Base-by-base conservation (phyloP, 2,888 invertebrate species). In the Melikaiella ostensackeni region DNA sequence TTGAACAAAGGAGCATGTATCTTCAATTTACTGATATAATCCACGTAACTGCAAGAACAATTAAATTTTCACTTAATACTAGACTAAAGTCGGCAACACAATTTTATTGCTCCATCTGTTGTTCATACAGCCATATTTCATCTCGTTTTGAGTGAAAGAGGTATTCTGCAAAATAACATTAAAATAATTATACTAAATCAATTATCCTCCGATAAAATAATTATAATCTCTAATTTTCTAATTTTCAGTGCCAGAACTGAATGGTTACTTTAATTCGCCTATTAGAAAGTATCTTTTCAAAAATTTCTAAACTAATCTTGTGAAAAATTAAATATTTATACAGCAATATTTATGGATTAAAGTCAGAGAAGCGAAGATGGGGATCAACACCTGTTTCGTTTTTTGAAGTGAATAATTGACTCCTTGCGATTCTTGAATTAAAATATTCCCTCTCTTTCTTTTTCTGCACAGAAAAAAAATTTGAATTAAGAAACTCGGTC, bases 21-120 rank as follows among this genome's bases (percentile, higher is more conserved):
- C 42, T 16, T 16, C 11, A 38, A 38, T 3, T 11, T 38, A 42
- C 16, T 42, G 42, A 42, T 42, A 42, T 42, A 42, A 42, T 42
- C 9, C 42, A 42, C 1, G 42, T 42, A 42, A 42, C 16, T 42
- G n/a, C 8, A 50, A 50, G 8, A 50, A n/a, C n/a, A 8, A 50
- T 50, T n/a, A n/a, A 50, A n/a, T n/a, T 50, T n/a, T 50, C 50
- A 50, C 50, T 50, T 50, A 50, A 50, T 50, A 50, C 50, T 50
- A 50, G 50, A n/a, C 50, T 50, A n/a, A 50, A 50, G n/a, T 50
- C 1, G 50, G n/a, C 2, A 50, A 1, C 5, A 9, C 5, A n/a
- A 46, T 46, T 19, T 5, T 50, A 6, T 50, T 50, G 8, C n/a
- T n/a, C n/a, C 50, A n/a, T 50, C n/a, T 50, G 50, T 9, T 50